Evolutionary conservation across 2,797 vertebrate species (phyloP), one percentile per base, ranked within the genome.

Genomic region (Threskiornis aethiopicus): DNA sequence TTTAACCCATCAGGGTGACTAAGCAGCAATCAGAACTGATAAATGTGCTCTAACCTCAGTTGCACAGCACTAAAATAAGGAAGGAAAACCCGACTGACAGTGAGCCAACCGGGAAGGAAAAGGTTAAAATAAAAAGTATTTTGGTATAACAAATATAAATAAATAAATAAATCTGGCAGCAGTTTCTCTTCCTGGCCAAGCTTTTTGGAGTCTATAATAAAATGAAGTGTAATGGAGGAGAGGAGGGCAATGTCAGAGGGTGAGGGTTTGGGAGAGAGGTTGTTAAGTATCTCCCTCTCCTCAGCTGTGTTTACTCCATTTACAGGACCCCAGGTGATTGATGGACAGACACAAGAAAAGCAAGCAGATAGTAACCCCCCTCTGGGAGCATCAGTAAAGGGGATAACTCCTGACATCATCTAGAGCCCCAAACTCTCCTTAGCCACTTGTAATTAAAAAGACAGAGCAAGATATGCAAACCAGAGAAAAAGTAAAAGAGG

Each of bases 171-270:
- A 15, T 28, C 55, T 8, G 37, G 57, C 51, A 76, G 91, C 84
- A 77, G 90, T 95, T 96, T 95, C 90, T 94, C 91, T 84, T 87
- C 85, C 66, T 29, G 89, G 61, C 75, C 41, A 70, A 90, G 92
- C 94, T 49, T 95, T 97, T 94, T 76, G 78, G 54, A 95, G 96
- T 92, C 96, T 93, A 37, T 93, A 92, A 97, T 95, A 97, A 94
- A 97, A 94, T 82, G 82, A 85, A 94, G 95, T 89, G 69, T 96
- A 97, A 90, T 86, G 72, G 79, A 96, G 88, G 85, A 92, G 72
- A 76, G 81, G 69, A 95, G 93, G 89, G 94, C 94, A 95, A 95
- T 58, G 89, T 95, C 92, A 91, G 91, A 93, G 87, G 93, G 88
- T 81, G 47, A 90, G 95, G 87, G 94, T 69, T 87, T 92, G 82